Percentiles rank a stretch among this genome's conserved stretches.
These are phyloP conservation scores for Phasianus colchicus DNA, from an alignment of 2,113 vertebrate genomes.

Conservation along the genomic window DNA sequence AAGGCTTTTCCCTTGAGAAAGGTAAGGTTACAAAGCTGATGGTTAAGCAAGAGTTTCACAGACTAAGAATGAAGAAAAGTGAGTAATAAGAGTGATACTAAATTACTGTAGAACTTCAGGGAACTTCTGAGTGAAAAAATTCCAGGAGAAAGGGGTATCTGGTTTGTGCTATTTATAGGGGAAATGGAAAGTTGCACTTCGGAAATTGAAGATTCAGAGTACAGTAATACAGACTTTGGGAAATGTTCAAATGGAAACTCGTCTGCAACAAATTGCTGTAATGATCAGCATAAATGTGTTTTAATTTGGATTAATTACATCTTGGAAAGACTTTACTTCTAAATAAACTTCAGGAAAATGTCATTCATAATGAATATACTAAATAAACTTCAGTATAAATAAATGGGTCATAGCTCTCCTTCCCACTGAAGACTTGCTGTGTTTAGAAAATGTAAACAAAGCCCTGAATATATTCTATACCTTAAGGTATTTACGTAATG, in stretches of 20 bases:
- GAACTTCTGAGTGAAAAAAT: not conserved
- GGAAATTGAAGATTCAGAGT: conserved; percentile 27
- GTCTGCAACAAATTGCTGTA: conserved; percentile 61
- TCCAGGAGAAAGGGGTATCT: not conserved
- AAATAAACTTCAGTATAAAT: conserved; percentile 48
- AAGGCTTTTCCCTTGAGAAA: not conserved
- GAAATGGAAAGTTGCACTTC: not conserved
- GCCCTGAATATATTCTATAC: conserved; percentile 32
- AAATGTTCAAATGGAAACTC: conserved; percentile 64
- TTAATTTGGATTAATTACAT: conserved; percentile 72
- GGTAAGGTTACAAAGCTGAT: not conserved
- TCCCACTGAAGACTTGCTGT: conserved; percentile 40
- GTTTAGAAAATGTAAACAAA: conserved; percentile 63
- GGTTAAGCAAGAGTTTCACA: not conserved
- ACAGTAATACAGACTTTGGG: conserved; percentile 20
- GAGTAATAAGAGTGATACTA: not conserved
- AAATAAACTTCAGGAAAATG: conserved; percentile 65
- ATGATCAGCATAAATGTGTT: conserved; percentile 57
- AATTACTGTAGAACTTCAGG: not conserved
- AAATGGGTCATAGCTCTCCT: conserved; percentile 22
- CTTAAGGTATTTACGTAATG: conserved; percentile 45
- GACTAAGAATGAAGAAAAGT: not conserved
- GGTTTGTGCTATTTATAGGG: not conserved
- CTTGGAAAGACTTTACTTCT: conserved; percentile 45
- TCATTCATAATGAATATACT: conserved; percentile 47